phyloP scores from a whole-genome alignment of 2,888 invertebrate species.

The Clunio marinus region DNA sequence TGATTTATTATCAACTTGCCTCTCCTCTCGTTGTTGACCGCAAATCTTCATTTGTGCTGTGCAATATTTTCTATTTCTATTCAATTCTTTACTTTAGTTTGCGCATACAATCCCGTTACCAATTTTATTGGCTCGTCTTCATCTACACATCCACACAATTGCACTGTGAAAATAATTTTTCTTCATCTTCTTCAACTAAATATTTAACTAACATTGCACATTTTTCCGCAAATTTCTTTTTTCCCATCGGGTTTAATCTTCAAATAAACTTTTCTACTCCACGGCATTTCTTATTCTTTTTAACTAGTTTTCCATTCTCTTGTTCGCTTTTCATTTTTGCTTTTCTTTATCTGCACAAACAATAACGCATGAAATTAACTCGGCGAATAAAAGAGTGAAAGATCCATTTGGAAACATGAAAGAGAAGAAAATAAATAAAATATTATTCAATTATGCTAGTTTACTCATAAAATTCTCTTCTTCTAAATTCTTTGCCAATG shows the following conservation, averaged over 20 bases:
- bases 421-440: conserved; percentile 28
- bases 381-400: conserved; percentile 6
- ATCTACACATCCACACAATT: not conserved
- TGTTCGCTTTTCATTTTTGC: too few relatives aligned
- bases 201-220: not conserved
- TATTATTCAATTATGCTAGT: conserved; percentile 28
- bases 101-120: conserved; percentile 25
- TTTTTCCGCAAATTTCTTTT: conserved; percentile 22
- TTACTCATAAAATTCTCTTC: conserved; percentile 9
- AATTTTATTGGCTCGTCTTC: conserved; percentile 36
- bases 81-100: conserved; percentile 3
- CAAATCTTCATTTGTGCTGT: not conserved
- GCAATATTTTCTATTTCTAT: not conserved
- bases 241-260: conserved; percentile 6
- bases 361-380: conserved; percentile 35
- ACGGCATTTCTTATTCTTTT: not conserved
- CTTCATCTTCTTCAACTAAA: not conserved
- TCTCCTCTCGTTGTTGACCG: not conserved
- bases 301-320: conserved; percentile 28
- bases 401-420: conserved; percentile 18
- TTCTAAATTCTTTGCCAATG: not conserved
- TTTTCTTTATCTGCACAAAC: conserved; percentile 23
- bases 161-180: not conserved
- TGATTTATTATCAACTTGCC: conserved; percentile 27
- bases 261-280: not conserved